Base-by-base conservation (phyloP, 2,113 vertebrate genomes). In the Prionailurus bengalensis region DNA sequence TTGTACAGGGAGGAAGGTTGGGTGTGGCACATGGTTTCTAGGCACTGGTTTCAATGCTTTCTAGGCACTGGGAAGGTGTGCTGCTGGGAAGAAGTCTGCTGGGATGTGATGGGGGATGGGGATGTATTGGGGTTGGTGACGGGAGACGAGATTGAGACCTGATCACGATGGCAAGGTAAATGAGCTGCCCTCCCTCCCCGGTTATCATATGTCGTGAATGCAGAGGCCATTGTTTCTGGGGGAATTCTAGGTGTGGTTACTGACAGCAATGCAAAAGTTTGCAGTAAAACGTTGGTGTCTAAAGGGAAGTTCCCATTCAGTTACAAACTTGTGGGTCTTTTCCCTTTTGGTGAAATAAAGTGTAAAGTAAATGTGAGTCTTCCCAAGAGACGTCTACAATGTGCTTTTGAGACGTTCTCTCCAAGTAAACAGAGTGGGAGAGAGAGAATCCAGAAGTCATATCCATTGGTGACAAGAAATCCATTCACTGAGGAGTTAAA, bases 121-220 rank as follows among this genome's bases (percentile, higher is more conserved):
- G 5, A 0, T 17, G 11, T 25, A n/a, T 3, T 23, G 86, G 65
- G n/a, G 29, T 1, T 9, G 11, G 14, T 3, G 19, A 74, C 8
- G 29, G n/a, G 66, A 29, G 76, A 36, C 17, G 14, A 70, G 55
- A 19, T 0, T 16, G 48, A 16, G 63, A n/a, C 7, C 12, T 1
- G 1, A 17, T 65, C 7, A 33, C 0, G 23, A 33, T 2, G 15
- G 5, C 25, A 15, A 63, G 48, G 51, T 3, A 0, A 25, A 21
- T 11, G 0, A 6, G n/a, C 25, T 21, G 1, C 55, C 36, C 11
- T 31, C 42, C n/a, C 25, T 39, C 39, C 13, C 4, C 15, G 31
- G 21, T 74, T 42, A 2, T 21, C 53, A 76, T 51, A 4, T 3
- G 1, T 23, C 11, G 0, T 4, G 5, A 63, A 33, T 0, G 25